Evolutionary conservation across 2,888 invertebrate genomes (phyloP).

Genomic region (Amblyteles armatorius): DNA sequence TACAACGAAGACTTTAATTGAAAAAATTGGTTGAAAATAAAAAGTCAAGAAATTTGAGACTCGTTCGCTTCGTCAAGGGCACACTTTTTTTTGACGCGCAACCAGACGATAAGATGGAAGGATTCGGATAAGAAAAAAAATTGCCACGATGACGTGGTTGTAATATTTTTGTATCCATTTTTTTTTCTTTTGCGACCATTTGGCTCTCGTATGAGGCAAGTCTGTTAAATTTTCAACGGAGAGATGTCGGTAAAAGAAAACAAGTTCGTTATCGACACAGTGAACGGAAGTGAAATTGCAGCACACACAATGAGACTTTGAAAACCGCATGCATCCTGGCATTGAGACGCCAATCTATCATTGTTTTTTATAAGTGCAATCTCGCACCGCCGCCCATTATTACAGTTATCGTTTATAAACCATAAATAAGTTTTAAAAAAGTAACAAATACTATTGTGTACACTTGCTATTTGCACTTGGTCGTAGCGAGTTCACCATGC

Average conservation of each 20-base stretch:
- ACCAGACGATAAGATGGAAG: no score
- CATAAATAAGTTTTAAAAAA: neutral
- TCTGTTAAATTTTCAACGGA: neutral
- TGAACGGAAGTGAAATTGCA: constrained; percentile 3
- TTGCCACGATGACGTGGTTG: no score
- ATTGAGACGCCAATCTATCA: constrained; percentile 28
- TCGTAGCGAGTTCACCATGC: neutral
- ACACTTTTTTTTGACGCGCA: neutral
- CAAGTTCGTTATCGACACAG: neutral
- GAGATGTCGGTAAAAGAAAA: neutral
- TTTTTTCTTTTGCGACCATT: no score
- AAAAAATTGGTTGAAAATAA: neutral
- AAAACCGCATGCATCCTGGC: neutral
- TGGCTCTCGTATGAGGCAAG: no score
- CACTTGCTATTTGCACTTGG: neutral
- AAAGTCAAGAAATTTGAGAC: no score
- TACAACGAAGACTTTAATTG: neutral
- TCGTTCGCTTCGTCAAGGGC: neutral
- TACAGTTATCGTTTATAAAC: constrained; percentile 37
- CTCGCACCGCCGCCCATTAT: constrained; percentile 41
- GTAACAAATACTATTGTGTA: neutral
- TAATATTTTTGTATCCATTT: no score
- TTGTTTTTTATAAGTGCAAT: constrained; percentile 12
- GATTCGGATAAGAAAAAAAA: no score
- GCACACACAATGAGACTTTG: constrained; percentile 32